These are phyloP conservation scores for Pachypsylla venusta DNA, from an alignment of 1,140 invertebrate genomes.

Conservation along the genomic window DNA sequence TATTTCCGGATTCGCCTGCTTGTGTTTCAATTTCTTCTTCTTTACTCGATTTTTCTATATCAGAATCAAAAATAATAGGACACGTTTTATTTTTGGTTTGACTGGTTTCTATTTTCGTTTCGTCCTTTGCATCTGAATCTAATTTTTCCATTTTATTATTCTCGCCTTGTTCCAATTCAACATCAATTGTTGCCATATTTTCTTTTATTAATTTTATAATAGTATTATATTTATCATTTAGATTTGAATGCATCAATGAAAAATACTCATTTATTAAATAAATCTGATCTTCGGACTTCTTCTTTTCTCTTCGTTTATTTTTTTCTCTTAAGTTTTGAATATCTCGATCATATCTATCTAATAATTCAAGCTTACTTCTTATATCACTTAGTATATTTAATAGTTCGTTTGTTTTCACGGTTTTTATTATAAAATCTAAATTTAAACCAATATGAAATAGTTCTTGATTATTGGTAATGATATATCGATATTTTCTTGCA, in stretches of 20 bases:
- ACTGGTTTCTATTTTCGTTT: too few species aligned
- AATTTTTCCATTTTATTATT: not conserved
- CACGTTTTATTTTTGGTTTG: too few species aligned
- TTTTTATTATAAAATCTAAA: not conserved
- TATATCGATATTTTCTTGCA: not conserved
- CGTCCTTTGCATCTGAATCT: too few species aligned
- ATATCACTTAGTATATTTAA: not conserved
- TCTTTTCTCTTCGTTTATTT: not conserved
- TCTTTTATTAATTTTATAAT: not conserved
- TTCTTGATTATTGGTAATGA: slow-evolving; percentile 1
- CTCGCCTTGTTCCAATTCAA: slow-evolving; percentile 5
- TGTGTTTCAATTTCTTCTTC: too few species aligned
- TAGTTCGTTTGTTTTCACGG: not conserved
- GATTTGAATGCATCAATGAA: not conserved
- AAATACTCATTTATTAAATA: not conserved
- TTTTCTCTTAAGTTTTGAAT: not conserved
- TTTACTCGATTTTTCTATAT: too few species aligned
- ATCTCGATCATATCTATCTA: not conserved
- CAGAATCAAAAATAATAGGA: too few species aligned
- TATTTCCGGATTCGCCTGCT: too few species aligned
- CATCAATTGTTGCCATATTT: not conserved
- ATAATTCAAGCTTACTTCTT: not conserved
- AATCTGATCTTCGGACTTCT: not conserved
- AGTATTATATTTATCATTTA: not conserved
- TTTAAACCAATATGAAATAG: not conserved